A percentile compares a stretch with the other conserved stretches of the same genome.
Evolutionary conservation across 2,113 vertebrate species (phyloP).

Genomic region (Pteropus alecto): DNA sequence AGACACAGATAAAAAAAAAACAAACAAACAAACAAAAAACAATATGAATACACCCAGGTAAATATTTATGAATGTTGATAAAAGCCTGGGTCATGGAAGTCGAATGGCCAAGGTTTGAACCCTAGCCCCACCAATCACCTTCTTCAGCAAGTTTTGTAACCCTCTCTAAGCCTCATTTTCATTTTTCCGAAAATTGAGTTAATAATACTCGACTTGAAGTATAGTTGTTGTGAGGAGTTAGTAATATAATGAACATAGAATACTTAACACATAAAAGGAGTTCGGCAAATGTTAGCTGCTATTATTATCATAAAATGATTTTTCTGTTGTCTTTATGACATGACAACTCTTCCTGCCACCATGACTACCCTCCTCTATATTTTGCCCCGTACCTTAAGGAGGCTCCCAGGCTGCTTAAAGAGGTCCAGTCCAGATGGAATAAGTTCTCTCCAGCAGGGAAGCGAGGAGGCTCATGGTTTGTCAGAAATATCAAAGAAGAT

Average conservation of each 20-base stretch:
- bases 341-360: not conserved
- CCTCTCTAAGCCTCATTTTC: conserved; percentile 20
- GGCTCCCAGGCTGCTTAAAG: not conserved
- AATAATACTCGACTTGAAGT: not conserved
- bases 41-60: not conserved
- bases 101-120: not conserved
- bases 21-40: too few relatives aligned
- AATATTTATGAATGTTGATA: not conserved
- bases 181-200: not conserved
- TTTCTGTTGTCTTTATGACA: not conserved
- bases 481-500: conserved; percentile 23
- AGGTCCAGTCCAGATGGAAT: conserved; percentile 18
- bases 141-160: not conserved
- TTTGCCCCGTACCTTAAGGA: conserved; percentile 48
- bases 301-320: not conserved
- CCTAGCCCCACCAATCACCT: not conserved
- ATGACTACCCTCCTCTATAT: not conserved
- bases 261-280: not conserved
- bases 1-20: not conserved
- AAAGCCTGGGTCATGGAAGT: not conserved
- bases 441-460: not conserved
- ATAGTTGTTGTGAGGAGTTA: not conserved
- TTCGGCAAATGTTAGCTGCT: not conserved
- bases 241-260: not conserved
- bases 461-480: not conserved